Base-by-base conservation (phyloP, 1,140 invertebrate genomes). In the Pemphigus obesinymphae region DNA sequence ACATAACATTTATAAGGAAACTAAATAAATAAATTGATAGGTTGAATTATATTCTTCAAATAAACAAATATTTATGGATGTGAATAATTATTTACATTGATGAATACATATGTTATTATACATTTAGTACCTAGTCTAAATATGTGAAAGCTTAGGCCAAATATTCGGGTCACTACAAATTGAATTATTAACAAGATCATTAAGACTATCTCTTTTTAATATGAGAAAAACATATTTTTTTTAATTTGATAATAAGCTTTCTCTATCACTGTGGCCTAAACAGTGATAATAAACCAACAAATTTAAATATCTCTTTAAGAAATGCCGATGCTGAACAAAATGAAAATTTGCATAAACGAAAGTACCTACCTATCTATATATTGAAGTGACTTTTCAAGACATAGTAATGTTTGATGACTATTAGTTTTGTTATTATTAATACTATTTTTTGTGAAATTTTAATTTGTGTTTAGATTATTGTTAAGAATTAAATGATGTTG, bases 81-180 rank as follows among this genome's bases (percentile, higher is more conserved):
- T 58, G 7, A 58, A 26, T 29, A 45, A 26, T 26, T 58, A n/a
- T n/a, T 29, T 8, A 45, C 29, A 70, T 3, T 2, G 23, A 45
- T 20, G 0, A 70, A 45, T 26, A 70, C 6, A 17, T 43, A 7
- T 55, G 29, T 20, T 29, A 15, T 5, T 61, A 61, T 31, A 29
- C 26, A 70, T 15, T 15, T 45, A 70, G 23, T 70, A 43, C 5
- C 29, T 78, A 78, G 34, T 43, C 13, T 78, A 78, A 45, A 45
- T 45, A 78, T 78, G 75, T 78, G 75, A 78, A 78, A 78, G 75
- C 53, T 58, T 78, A 78, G 34, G 23, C 40, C 13, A 70, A 26
- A 70, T 78, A 78, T 78, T 78, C 50, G 75, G 75, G 75, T 78
- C 75, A 55, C 15, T 40, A 13, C n/a, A 26, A 78, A 78, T 78